Conservation (phyloP, 2,113 vertebrate genomes). For the Vimba vimba region DNA sequence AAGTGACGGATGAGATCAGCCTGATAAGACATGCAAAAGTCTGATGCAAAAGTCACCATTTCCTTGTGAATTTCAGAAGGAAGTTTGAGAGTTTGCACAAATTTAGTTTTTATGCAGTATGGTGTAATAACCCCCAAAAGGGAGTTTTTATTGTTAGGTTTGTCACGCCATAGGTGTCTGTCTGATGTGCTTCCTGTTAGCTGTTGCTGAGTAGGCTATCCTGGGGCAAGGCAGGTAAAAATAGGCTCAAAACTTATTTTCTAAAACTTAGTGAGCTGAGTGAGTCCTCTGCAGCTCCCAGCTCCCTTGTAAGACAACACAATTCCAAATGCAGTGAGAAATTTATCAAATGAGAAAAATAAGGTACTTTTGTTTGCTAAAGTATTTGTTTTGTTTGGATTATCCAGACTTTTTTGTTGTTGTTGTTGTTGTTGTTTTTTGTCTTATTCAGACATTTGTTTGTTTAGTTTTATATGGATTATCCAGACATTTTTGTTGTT, state of each 20-base stretch:
- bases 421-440: too few species aligned
- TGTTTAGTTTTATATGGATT: neutral
- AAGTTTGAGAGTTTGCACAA: neutral
- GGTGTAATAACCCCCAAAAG: neutral
- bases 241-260: neutral
- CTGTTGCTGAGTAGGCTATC: neutral
- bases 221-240: slow-evolving; percentile 27
- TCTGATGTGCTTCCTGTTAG: slow-evolving; percentile 23
- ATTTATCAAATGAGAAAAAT: neutral
- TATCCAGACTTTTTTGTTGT: neutral
- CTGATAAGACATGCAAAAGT: slow-evolving; percentile 7
- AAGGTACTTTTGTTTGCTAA: neutral
- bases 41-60: neutral
- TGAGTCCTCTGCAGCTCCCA: neutral
- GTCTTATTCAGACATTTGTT: neutral
- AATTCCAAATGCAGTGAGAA: neutral
- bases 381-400: neutral
- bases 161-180: neutral
- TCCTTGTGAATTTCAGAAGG: neutral
- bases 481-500: neutral
- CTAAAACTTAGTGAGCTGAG: neutral
- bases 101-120: neutral
- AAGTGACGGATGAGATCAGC: slow-evolving; percentile 3
- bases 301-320: neutral
- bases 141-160: neutral